phyloP scores from a whole-genome alignment of 2,888 invertebrate genomes.

The Lucinisca nassula region DNA sequence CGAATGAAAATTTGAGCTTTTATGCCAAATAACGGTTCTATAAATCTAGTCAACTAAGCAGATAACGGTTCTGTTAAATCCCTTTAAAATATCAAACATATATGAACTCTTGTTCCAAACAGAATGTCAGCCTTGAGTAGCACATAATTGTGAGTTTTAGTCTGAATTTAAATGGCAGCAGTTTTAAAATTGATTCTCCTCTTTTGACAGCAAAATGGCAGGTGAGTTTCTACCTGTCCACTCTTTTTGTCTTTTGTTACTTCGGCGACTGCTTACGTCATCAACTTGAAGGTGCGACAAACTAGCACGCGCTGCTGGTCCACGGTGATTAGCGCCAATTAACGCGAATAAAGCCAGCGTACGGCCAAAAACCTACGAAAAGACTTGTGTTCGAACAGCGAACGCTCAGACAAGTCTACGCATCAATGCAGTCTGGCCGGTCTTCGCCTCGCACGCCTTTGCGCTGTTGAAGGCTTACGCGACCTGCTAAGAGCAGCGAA shows the following conservation, averaged over 20 bases:
- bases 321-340: not conserved
- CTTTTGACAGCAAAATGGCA: not conserved
- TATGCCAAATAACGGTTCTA: not conserved
- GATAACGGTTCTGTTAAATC: too few relatives aligned
- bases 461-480: too few relatives aligned
- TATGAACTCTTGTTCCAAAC: too few relatives aligned
- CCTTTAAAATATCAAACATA: too few relatives aligned
- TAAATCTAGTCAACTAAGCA: not conserved
- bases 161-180: not conserved
- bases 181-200: not conserved
- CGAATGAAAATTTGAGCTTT: not conserved
- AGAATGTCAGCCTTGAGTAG: not conserved
- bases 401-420: too few relatives aligned
- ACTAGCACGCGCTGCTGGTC: not conserved
- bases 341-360: not conserved
- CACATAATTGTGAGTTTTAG: not conserved
- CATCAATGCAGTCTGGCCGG: too few relatives aligned
- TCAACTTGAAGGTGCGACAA: constrained; percentile 1
- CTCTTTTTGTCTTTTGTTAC: not conserved
- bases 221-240: not conserved
- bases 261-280: not conserved
- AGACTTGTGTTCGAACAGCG: too few relatives aligned
- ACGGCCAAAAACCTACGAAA: too few relatives aligned
- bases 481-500: too few relatives aligned
- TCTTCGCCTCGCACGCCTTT: too few relatives aligned